Evolutionary conservation across 2,888 invertebrate species (phyloP).

Genomic region (Synergus umbraculus): DNA sequence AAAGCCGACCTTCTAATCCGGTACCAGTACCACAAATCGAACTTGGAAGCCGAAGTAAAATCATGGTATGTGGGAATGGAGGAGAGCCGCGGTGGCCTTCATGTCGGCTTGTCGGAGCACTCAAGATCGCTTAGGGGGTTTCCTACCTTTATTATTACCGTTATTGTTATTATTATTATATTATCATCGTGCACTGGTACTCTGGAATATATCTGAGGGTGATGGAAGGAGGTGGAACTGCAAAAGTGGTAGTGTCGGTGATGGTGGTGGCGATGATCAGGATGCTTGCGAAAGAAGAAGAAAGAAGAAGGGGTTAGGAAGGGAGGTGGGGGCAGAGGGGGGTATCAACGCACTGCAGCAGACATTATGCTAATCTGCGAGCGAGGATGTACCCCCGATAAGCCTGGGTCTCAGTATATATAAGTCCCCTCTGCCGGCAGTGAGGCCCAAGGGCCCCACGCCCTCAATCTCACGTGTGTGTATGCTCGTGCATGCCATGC

Average conservation of each 20-base stretch:
- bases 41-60: conserved; percentile 46
- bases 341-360: conserved; percentile 72
- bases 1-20: conserved; percentile 5
- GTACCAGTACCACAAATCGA: conserved; percentile 42
- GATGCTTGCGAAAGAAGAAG: conserved; percentile 43
- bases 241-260: conserved; percentile 41
- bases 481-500: conserved; percentile 27
- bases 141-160: conserved; percentile 60
- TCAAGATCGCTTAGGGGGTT: conserved; percentile 43
- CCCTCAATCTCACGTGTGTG: conserved; percentile 73
- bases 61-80: conserved; percentile 17
- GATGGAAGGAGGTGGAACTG: conserved; percentile 46
- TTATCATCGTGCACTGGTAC: conserved; percentile 60
- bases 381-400: conserved; percentile 76
- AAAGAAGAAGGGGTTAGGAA: conserved; percentile 2
- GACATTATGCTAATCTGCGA: conserved; percentile 76
- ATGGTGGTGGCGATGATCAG: conserved; percentile 49
- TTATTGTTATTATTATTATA: conserved; percentile 66
- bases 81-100: conserved; percentile 38
- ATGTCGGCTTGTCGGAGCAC: conserved; percentile 40
- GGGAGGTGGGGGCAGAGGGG: conserved; percentile 48
- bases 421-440: conserved; percentile 65
- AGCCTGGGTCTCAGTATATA: conserved; percentile 66
- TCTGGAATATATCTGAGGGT: conserved; percentile 53
- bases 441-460: conserved; percentile 75